phyloP scores from a whole-genome alignment of 2,113 vertebrate species.

The Ovibos moschatus region DNA sequence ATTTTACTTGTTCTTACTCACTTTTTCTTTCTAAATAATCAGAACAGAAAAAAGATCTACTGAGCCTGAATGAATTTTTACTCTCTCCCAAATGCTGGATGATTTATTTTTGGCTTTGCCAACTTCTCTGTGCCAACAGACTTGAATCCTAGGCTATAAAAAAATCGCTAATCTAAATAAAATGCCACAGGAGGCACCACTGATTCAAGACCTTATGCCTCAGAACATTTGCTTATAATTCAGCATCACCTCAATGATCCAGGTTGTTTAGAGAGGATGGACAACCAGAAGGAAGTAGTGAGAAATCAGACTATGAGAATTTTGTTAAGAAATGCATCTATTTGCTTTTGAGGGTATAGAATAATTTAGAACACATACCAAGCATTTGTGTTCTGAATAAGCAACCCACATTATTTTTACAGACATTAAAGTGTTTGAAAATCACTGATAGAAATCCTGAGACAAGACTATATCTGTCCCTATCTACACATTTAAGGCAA shows the following conservation, averaged over 20 bases:
- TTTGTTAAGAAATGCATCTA: neutral
- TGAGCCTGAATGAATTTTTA: neutral
- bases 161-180: neutral
- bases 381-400: neutral
- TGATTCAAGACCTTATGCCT: neutral
- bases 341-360: neutral
- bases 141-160: neutral
- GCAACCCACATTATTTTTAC: neutral
- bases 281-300: neutral
- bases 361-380: neutral
- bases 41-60: neutral
- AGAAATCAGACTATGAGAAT: neutral
- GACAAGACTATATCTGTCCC: neutral
- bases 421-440: neutral
- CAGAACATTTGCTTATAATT: neutral
- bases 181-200: neutral
- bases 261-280: neutral
- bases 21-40: neutral
- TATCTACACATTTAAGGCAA: neutral
- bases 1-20: neutral
- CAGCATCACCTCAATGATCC: neutral
- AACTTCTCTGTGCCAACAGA: neutral
- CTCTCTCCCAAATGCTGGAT: neutral
- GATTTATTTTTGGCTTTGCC: neutral
- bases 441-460: neutral